Evolutionary conservation across 2,797 vertebrate species (phyloP).

Genomic region (Clamator glandarius): DNA sequence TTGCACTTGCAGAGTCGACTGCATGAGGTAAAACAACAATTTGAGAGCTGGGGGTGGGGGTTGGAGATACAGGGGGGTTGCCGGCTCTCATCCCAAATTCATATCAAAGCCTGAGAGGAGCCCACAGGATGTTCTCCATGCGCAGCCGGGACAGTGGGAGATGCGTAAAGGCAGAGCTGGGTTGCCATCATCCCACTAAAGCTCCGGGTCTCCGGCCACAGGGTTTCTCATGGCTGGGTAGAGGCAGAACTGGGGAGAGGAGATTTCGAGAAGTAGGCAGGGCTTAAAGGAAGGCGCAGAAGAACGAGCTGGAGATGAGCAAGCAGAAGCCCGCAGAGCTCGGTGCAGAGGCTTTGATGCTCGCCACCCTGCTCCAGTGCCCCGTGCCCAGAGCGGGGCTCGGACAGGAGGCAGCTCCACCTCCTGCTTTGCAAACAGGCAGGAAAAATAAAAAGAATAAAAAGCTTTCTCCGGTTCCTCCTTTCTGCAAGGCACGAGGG

Average conservation of each 20-base stretch:
- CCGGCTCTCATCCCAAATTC: neutral
- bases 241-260: neutral
- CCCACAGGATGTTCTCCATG: neutral
- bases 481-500: constrained; percentile 19
- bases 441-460: neutral
- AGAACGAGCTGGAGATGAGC: rapidly evolving
- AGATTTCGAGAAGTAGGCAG: neutral
- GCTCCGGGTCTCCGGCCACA: rapidly evolving
- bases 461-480: constrained; percentile 51
- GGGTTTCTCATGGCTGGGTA: neutral
- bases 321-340: rapidly evolving
- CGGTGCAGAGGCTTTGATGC: neutral
- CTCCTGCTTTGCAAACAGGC: neutral
- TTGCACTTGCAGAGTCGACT: neutral
- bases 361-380: neutral
- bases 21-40: rapidly evolving
- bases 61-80: neutral
- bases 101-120: neutral
- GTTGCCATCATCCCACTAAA: neutral
- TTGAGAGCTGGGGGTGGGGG: neutral
- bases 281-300: neutral
- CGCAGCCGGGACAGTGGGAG: neutral
- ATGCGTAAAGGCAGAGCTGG: neutral
- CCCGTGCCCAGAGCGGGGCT: rapidly evolving
- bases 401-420: neutral